Base-by-base conservation (phyloP, 2,888 invertebrate species). In the Sinotaia quadrata region DNA sequence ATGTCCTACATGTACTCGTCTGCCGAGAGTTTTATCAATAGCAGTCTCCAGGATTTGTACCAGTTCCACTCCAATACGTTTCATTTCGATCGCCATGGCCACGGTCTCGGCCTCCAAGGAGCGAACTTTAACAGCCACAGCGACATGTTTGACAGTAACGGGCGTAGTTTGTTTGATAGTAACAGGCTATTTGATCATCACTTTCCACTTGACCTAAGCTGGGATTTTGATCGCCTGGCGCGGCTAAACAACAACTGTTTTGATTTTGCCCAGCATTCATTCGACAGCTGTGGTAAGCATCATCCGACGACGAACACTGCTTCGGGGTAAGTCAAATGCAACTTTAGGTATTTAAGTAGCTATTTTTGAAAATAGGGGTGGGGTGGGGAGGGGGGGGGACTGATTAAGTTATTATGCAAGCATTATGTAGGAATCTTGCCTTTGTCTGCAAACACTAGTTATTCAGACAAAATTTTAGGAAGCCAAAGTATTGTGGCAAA, bases 11-110 rank as follows among this genome's bases (percentile, higher is more conserved):
- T 65, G 65, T 65, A 52, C 65, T 56, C 65, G 21, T 56, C 56
- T 24, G 65, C 65, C 33, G 65, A 65, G 65, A 65, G 65, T 27
- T 65, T 65, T 56, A 52, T 65, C 65, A 65, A 65, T 56, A 65
- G 27, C 65, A 3, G 41, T n/a, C 52, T 52, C 12, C 41, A 65
- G 44, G 65, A 65, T 56, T 21, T 65, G 33, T 56, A 52, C 56
- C 65, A 65, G 65, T 65, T 65, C 44, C 56, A 52, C 27, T 54
- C 65, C 65, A 52, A 65, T 44, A 52, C 65, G 33, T 65, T 37
- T 56, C 65, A 65, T 56, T 65, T 54, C 33, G 65, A 65, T 47
- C 5, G 15, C 63, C 54, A 52, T 41, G 36, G 37, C 57, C 36
- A 34, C 24, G 12, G 15, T 34, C 18, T 21, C 34, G 33, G 18